Conservation (phyloP, 2,113 vertebrate genomes). For the Thamnaconus septentrionalis region DNA sequence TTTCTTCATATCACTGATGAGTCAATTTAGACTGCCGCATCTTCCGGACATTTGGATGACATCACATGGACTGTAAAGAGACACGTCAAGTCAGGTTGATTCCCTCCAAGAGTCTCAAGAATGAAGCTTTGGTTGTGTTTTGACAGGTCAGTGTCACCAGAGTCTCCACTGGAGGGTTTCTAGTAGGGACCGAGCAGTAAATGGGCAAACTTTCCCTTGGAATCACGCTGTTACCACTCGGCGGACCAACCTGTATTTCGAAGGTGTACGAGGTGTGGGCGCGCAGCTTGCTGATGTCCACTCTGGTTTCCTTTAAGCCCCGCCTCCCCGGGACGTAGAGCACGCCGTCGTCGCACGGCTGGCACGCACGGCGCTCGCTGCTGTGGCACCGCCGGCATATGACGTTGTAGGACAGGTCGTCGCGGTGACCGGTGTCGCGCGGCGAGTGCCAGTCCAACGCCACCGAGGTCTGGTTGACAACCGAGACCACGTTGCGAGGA, state of each 20-base stretch:
- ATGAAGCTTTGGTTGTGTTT: no score
- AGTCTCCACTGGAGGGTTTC: background rate
- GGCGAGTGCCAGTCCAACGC: slow-evolving; percentile 93
- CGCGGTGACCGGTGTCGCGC: slow-evolving; percentile 87
- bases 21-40: background rate
- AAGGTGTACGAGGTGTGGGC: slow-evolving; percentile 94
- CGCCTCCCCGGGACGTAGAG: slow-evolving; percentile 87
- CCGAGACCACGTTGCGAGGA: slow-evolving; percentile 92
- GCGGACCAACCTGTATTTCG: slow-evolving; percentile 82
- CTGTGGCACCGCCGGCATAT: slow-evolving; percentile 91
- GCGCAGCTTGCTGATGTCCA: slow-evolving; percentile 93
- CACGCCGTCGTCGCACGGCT: slow-evolving; percentile 91
- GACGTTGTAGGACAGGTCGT: slow-evolving; percentile 92
- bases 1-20: background rate
- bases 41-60: background rate
- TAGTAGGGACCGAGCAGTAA: no score
- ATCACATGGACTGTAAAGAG: background rate
- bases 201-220: no score
- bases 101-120: no score
- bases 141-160: background rate
- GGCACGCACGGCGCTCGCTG: slow-evolving; percentile 84
- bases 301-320: slow-evolving; percentile 83
- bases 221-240: background rate
- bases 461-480: slow-evolving; percentile 94
- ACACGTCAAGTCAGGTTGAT: no score